Percentiles rank a stretch among this genome's conserved stretches.
phyloP scores from a whole-genome alignment of 2,113 vertebrate genomes.

The Ascaphus truei region DNA sequence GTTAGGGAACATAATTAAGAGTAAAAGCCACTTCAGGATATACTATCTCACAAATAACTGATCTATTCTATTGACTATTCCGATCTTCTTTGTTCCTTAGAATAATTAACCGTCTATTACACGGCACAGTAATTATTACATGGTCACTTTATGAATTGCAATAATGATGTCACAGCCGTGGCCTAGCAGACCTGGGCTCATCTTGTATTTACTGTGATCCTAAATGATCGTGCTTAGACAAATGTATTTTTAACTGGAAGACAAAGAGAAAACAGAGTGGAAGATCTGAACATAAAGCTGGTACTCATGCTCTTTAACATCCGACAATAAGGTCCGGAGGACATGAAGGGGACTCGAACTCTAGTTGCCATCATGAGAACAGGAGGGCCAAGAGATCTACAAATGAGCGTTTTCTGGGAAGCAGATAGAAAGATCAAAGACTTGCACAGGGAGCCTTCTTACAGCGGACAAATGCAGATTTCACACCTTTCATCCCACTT shows the following conservation, averaged over 20 bases:
- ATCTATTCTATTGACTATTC: too few species aligned
- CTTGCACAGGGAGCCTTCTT: constrained; percentile 2
- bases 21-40: too few species aligned
- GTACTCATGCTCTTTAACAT: neutral
- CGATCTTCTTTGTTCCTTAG: too few species aligned
- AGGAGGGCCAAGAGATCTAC: constrained; percentile 23
- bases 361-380: constrained; percentile 6
- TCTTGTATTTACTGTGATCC: too few species aligned
- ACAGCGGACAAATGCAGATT: constrained; percentile 31
- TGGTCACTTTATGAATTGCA: too few species aligned
- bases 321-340: constrained; percentile 26
- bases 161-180: too few species aligned
- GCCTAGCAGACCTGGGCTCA: too few species aligned
- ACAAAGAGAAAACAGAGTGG: neutral
- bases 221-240: too few species aligned
- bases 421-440: constrained; percentile 20
- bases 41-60: too few species aligned
- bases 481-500: constrained; percentile 21
- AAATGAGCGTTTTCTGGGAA: constrained; percentile 28
- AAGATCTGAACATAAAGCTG: neutral
- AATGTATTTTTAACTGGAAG: constrained; percentile 5
- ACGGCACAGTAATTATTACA: too few species aligned
- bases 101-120: too few species aligned
- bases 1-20: too few species aligned
- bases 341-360: constrained; percentile 16